Percentiles rank a stretch among this genome's conserved stretches.
phyloP scores from a whole-genome alignment of 2,797 vertebrate species.

The Pipistrellus nathusii region DNA sequence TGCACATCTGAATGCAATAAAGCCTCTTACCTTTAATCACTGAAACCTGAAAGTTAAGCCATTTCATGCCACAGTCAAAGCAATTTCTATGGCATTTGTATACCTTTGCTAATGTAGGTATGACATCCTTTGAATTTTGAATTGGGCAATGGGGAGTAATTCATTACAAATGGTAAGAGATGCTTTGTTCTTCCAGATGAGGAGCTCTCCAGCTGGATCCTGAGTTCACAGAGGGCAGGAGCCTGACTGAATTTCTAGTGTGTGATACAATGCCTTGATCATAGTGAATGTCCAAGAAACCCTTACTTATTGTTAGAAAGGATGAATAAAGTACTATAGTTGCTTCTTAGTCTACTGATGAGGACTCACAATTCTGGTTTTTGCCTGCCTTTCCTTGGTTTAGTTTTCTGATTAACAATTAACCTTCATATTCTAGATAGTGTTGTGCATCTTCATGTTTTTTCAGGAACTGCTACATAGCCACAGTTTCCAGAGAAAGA shows the following conservation, averaged over 20 bases:
- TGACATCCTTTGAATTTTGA: conserved; percentile 33
- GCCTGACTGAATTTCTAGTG: neutral
- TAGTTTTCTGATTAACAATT: conserved; percentile 18
- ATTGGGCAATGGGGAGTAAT: neutral
- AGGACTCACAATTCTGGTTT: neutral
- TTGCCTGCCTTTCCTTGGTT: neutral
- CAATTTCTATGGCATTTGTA: neutral
- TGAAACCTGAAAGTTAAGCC: neutral
- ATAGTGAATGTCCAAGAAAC: conserved; percentile 1
- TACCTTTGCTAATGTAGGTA: neutral
- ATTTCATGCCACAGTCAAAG: neutral
- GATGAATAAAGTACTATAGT: neutral
- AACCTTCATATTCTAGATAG: neutral
- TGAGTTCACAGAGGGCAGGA: neutral
- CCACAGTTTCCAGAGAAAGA: neutral
- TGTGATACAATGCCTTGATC: neutral
- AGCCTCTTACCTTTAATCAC: neutral
- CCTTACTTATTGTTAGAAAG: neutral
- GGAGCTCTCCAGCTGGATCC: neutral
- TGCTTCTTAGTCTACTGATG: neutral
- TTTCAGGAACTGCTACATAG: neutral
- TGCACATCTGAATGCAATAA: neutral
- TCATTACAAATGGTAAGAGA: neutral
- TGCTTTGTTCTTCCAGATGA: conserved; percentile 14
- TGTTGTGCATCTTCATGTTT: neutral